Evolutionary conservation across 2,888 invertebrate genomes (phyloP), one percentile per base, ranked within the genome.

Genomic region (Hypena proboscidalis): DNA sequence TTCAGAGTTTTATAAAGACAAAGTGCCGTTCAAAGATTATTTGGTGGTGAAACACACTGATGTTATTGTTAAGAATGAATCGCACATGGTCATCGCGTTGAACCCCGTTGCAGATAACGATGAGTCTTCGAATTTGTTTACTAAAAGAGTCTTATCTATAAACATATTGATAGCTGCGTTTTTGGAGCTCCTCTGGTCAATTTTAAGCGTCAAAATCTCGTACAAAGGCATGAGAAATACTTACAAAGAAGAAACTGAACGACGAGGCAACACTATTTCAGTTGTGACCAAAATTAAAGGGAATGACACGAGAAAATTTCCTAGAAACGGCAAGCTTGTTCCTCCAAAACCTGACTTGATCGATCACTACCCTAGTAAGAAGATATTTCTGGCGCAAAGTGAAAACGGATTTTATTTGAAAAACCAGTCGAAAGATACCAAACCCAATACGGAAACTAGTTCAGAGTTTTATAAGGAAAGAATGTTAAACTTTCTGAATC

Each of bases 151-250:
- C 1, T 49, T 94, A 19, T 92, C 92, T 5, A 85, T 93, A 10
- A 94, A 94, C 62, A 92, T 94, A 27, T 64, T 93, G 21, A 92
- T 94, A 10, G 92, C 93, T 0, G 91, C 93, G 0, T 77, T 92
- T 32, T 52, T 94, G 9, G 93, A 94, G 60, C 53, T 92, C 0
- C 71, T 93, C 0, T 94, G 94, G 94, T 94, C 94, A 0, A 69
- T 92, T 15, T 70, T 94, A 9, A 93, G 93, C 30, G 77, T 92
- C 0, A 93, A 91, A 70, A 91, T 94, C 13, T 90, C 93, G 0
- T 92, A 92, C 55, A 90, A 87, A 52, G 94, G 94, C 13, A 94
- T 94, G 93, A 90, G 77, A 43, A 93, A 90, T 47, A 85, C 80
- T 23, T 93, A 93, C 59, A 92, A 92, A 40, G 92, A 92, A n/a